phyloP scores from a whole-genome alignment of 2,888 invertebrate genomes.

The Ethmia dodecea region DNA sequence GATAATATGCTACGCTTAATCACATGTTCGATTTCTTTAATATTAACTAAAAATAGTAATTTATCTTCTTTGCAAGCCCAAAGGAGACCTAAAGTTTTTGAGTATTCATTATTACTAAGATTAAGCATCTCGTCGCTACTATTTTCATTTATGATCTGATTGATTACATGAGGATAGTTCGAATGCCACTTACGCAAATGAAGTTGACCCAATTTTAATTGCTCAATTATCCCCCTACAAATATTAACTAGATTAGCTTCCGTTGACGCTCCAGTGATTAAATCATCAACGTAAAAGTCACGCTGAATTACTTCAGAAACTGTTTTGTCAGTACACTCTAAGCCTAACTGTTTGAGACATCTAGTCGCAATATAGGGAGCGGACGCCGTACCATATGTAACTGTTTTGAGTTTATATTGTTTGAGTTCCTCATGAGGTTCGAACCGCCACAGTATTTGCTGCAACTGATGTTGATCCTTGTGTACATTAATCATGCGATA shows the following conservation, averaged over 20 bases:
- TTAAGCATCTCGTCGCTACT: not conserved
- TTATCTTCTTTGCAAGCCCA: constrained; percentile 7
- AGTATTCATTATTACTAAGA: not conserved
- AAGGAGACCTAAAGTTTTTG: not conserved
- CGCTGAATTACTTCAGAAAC: not conserved
- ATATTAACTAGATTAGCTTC: not conserved
- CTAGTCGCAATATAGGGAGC: constrained; percentile 22
- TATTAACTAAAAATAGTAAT: constrained; percentile 14
- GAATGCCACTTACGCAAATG: not conserved
- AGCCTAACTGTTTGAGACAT: constrained; percentile 12
- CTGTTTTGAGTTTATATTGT: constrained; percentile 17
- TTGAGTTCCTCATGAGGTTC: constrained; percentile 12
- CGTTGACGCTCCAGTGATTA: not conserved
- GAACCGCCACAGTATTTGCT: constrained; percentile 20
- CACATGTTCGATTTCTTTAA: not conserved
- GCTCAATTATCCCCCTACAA: not conserved
- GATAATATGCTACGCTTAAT: constrained; percentile 7
- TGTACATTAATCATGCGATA: not conserved
- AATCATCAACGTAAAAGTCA: constrained; percentile 2
- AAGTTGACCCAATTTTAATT: not conserved
- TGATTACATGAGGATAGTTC: not conserved
- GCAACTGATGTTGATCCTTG: constrained; percentile 10
- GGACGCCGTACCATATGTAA: constrained; percentile 24
- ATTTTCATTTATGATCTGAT: not conserved
- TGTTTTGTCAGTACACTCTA: not conserved